These are phyloP conservation scores for Herpailurus yagouaroundi DNA, from an alignment of 2,113 vertebrate species.

Conservation along the genomic window DNA sequence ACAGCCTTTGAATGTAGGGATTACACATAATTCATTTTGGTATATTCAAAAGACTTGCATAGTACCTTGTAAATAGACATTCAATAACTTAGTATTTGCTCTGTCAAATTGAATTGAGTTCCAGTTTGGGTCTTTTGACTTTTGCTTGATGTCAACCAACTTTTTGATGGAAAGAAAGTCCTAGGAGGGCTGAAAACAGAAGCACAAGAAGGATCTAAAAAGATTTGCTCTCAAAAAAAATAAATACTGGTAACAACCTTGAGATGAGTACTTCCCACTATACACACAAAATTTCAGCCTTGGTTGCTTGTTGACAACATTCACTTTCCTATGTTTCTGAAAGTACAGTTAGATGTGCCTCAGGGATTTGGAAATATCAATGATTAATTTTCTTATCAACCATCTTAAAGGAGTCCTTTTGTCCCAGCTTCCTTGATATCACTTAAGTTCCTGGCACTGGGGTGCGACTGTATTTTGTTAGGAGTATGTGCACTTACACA, in stretches of 20 bases:
- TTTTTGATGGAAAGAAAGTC: constrained; percentile 35
- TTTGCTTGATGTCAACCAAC: constrained; percentile 44
- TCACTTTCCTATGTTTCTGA: neutral
- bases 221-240: neutral
- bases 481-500: fast-evolving
- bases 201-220: neutral
- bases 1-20: constrained; percentile 19
- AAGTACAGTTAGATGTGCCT: neutral
- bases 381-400: neutral
- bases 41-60: constrained; percentile 47
- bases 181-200: neutral
- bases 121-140: constrained; percentile 53
- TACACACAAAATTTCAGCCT: neutral
- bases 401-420: neutral
- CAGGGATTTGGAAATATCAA: neutral
- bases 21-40: constrained; percentile 50
- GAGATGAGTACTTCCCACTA: neutral
- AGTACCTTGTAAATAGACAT: constrained; percentile 62
- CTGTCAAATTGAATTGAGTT: constrained; percentile 50
- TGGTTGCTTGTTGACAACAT: neutral
- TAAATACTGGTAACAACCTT: neutral
- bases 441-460: neutral
- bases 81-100: constrained; percentile 67
- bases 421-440: neutral
- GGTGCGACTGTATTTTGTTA: neutral